These are phyloP conservation scores for Champsocephalus gunnari DNA, from an alignment of 2,797 vertebrate species.

Conservation along the genomic window DNA sequence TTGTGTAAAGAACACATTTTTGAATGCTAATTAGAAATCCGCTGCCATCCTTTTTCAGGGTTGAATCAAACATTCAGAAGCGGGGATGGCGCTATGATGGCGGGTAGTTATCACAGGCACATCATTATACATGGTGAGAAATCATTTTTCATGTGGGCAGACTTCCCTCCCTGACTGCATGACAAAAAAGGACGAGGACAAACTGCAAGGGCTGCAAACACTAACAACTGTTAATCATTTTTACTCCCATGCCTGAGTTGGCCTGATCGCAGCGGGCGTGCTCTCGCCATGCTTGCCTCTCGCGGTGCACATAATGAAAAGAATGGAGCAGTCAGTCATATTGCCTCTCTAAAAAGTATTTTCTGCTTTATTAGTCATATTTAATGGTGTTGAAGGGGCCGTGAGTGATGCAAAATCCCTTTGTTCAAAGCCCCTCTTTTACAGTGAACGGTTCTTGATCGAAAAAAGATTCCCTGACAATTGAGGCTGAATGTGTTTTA, in stretches of 20 bases:
- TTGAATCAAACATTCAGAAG: constrained; percentile 62
- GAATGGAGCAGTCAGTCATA: constrained; percentile 83
- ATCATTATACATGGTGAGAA: constrained; percentile 69
- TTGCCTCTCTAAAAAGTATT: constrained; percentile 85
- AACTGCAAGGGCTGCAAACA: constrained; percentile 73
- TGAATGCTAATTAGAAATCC: constrained; percentile 71
- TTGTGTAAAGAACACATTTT: constrained; percentile 73
- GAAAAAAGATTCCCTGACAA: constrained; percentile 80
- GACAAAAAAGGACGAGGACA: constrained; percentile 59
- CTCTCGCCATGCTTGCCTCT: constrained; percentile 65
- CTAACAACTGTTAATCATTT: constrained; percentile 78
- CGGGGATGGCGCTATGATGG: constrained; percentile 50
- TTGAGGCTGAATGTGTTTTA: constrained; percentile 78
- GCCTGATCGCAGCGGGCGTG: constrained; percentile 51
- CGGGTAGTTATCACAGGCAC: constrained; percentile 56
- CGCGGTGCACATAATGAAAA: constrained; percentile 77
- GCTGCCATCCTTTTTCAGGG: constrained; percentile 64
- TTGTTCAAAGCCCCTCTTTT: constrained; percentile 77
- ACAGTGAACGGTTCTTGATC: constrained; percentile 72
- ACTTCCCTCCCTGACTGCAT: constrained; percentile 57
- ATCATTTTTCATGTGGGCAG: constrained; percentile 68
- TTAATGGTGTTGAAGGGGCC: constrained; percentile 83
- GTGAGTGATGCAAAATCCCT: constrained; percentile 79
- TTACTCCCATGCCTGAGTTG: constrained; percentile 57
- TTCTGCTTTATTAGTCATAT: constrained; percentile 88